Conservation (phyloP, 2,888 invertebrate genomes). For the Ditylenchus weischeri region DNA sequence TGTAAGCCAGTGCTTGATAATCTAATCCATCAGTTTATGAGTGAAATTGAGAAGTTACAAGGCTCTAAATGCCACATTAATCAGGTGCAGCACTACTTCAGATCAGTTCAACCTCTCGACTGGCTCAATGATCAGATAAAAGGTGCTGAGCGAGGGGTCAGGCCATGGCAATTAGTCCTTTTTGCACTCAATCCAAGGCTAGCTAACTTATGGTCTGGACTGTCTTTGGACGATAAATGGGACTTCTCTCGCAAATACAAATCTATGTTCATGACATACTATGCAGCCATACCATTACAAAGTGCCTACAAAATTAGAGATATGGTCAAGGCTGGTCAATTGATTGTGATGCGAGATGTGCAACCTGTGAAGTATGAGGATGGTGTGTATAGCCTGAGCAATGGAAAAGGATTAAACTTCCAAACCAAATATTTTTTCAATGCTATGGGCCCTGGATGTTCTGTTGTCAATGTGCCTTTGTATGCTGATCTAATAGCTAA, state of each 20-base stretch:
- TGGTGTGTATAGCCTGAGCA: too few species aligned
- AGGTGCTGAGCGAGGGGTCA: too few species aligned
- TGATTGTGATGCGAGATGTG: neutral
- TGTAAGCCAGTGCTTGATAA: too few species aligned
- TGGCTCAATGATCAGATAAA: too few species aligned
- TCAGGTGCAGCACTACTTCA: too few species aligned
- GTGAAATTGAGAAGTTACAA: too few species aligned
- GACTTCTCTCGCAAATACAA: neutral
- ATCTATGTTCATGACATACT: neutral
- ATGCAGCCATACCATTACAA: neutral
- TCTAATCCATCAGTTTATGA: too few species aligned
- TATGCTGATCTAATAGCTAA: neutral
- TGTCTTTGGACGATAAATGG: neutral
- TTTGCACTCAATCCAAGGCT: neutral
- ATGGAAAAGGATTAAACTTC: neutral
- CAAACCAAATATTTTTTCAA: neutral
- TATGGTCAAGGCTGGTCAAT: neutral
- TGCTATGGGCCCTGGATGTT: neutral
- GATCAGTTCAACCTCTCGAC: too few species aligned
- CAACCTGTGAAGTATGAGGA: neutral
- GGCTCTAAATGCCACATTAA: too few species aligned
- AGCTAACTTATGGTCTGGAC: neutral
- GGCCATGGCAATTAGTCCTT: neutral
- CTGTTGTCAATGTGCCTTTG: neutral
- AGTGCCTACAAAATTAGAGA: neutral